These are phyloP conservation scores for Petrocephalus microphthalmus DNA, from an alignment of 2,113 vertebrate species.

Conservation along the genomic window DNA sequence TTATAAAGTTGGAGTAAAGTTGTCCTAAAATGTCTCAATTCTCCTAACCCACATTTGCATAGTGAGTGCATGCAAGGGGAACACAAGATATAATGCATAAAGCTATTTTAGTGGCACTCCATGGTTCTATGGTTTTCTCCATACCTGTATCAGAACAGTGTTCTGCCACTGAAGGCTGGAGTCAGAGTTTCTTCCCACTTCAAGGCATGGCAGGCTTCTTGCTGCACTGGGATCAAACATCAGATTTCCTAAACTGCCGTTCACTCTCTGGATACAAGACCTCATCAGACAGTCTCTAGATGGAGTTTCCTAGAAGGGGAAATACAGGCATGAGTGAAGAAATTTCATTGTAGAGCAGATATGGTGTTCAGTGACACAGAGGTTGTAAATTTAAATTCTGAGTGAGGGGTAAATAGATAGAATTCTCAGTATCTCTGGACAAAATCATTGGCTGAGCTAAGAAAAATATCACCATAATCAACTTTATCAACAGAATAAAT, in stretches of 20 bases:
- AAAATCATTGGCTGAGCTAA: not conserved
- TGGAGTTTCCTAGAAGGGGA: slow-evolving; percentile 28
- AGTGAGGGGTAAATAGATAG: not conserved
- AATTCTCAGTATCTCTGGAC: not conserved
- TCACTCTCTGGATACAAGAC: slow-evolving; percentile 53
- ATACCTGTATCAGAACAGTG: slow-evolving; percentile 52
- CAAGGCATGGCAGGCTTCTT: slow-evolving; percentile 29
- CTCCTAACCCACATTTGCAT: not conserved
- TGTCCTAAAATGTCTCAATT: not conserved
- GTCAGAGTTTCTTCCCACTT: slow-evolving; percentile 36
- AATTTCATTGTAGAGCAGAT: not conserved
- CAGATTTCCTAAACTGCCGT: slow-evolving; percentile 54
- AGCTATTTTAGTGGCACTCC: not conserved
- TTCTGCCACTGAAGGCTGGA: slow-evolving; percentile 59
- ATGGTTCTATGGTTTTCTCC: not conserved
- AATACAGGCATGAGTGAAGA: not conserved
- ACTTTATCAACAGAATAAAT: not conserved
- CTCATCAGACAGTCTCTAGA: slow-evolving; percentile 42
- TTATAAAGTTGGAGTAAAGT: not conserved
- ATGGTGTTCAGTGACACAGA: not conserved
- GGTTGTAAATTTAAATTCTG: not conserved
- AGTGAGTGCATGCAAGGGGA: not conserved
- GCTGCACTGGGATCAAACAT: slow-evolving; percentile 50
- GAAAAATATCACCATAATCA: not conserved
- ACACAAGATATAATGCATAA: not conserved